A percentile compares a stretch with the other conserved stretches of the same genome.
phyloP scores from a whole-genome alignment of 2,888 invertebrate genomes.

The Callyntrura guangdongensis region DNA sequence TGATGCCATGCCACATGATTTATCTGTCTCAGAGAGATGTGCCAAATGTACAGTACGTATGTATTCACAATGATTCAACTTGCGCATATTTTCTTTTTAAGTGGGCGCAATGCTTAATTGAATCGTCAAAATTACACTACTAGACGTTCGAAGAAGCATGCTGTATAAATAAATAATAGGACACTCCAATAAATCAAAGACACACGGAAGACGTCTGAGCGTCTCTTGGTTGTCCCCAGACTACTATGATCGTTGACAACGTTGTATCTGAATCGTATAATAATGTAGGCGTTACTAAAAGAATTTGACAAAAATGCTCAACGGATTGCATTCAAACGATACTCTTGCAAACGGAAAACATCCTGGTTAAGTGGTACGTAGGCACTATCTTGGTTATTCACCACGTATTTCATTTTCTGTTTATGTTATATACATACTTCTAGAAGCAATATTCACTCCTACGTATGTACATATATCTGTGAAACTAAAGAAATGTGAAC shows the following conservation, averaged over 20 bases:
- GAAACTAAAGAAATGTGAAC: no score
- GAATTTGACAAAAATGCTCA: not conserved
- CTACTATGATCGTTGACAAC: constrained; percentile 23
- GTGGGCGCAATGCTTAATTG: not conserved
- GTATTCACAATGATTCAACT: not conserved
- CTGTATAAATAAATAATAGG: constrained; percentile 28
- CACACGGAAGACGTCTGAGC: constrained; percentile 5
- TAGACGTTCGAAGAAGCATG: not conserved
- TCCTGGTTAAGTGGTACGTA: no score
- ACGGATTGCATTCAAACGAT: no score
- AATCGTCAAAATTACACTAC: constrained; percentile 26
- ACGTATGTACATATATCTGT: no score
- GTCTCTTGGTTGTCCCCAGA: not conserved
- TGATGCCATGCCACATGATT: no score
- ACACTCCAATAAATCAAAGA: constrained; percentile 41
- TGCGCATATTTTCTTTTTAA: not conserved
- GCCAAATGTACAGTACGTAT: no score
- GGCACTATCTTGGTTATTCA: no score
- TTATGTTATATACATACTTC: no score
- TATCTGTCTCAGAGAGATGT: no score
- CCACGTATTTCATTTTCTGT: no score
- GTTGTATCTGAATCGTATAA: not conserved
- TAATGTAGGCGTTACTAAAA: not conserved
- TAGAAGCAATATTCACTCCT: no score
- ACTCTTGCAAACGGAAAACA: no score